phyloP scores from a whole-genome alignment of 1,140 invertebrate species.

The Agraylea sexmaculata region DNA sequence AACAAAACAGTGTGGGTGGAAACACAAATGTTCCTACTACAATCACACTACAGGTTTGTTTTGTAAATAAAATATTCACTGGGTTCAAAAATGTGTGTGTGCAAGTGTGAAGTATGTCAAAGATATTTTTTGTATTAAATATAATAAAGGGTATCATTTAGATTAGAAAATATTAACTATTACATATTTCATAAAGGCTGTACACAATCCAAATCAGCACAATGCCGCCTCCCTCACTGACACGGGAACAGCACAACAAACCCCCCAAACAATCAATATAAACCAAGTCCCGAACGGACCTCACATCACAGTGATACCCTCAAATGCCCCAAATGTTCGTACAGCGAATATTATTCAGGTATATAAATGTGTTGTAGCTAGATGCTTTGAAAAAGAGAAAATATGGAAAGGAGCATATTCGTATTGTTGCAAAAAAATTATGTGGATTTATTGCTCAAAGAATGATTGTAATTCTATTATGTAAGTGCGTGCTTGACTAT shows the following conservation, averaged over 20 bases:
- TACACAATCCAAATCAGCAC: constrained; percentile 28
- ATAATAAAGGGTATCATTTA: constrained; percentile 6
- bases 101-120: not conserved
- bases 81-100: not conserved
- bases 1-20: constrained; percentile 24
- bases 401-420: too few species aligned
- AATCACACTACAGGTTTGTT: constrained; percentile 34
- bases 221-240: constrained; percentile 23
- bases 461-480: too few species aligned
- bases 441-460: too few species aligned
- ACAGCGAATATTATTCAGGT: constrained; percentile 34
- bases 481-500: too few species aligned
- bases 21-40: constrained; percentile 28
- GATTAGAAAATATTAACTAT: constrained; percentile 21
- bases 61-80: not conserved
- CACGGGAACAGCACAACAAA: constrained; percentile 23
- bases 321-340: constrained; percentile 28
- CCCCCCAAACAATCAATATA: constrained; percentile 29
- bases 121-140: not conserved
- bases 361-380: too few species aligned
- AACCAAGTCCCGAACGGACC: constrained; percentile 27
- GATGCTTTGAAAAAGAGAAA: too few species aligned
- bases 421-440: too few species aligned
- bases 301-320: constrained; percentile 36
- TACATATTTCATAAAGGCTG: constrained; percentile 29